Evolutionary conservation across 2,888 invertebrate genomes (phyloP).

Genomic region (Ethmia dodecea): DNA sequence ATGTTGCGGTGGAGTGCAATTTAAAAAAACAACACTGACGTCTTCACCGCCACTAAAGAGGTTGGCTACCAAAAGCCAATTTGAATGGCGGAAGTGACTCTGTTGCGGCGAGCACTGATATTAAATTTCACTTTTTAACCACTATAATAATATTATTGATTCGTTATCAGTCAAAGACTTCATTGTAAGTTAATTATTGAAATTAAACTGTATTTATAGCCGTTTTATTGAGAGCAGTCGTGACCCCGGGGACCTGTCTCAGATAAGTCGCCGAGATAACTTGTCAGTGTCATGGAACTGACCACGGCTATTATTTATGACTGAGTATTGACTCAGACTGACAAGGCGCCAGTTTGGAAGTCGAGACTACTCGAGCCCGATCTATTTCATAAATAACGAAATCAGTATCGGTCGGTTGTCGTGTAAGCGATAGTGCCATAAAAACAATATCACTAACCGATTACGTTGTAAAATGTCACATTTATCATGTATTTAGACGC

Average conservation of each 20-base stretch:
- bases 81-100: constrained; percentile 54
- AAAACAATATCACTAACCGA: constrained; percentile 42
- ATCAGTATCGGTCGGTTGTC: constrained; percentile 35
- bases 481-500: constrained; percentile 59
- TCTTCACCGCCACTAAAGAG: constrained; percentile 44
- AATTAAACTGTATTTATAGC: constrained; percentile 72
- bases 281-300: constrained; percentile 65
- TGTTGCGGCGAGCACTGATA: constrained; percentile 38
- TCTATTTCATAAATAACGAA: constrained; percentile 27
- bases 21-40: constrained; percentile 47
- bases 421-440: constrained; percentile 41
- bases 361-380: constrained; percentile 1
- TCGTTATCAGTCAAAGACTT: constrained; percentile 71
- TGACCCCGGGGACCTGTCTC: constrained; percentile 44
- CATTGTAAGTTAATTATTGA: constrained; percentile 65
- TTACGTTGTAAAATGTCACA: constrained; percentile 56
- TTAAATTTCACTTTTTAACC: constrained; percentile 54
- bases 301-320: constrained; percentile 52
- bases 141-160: constrained; percentile 39
- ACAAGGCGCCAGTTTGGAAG: too few relatives aligned
- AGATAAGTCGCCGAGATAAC: constrained; percentile 46
- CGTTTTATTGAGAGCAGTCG: constrained; percentile 44
- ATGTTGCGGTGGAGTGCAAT: constrained; percentile 61
- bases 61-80: constrained; percentile 28
- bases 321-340: constrained; percentile 36